Conservation (phyloP, 1,140 invertebrate genomes). For the Anthonomus grandis region DNA sequence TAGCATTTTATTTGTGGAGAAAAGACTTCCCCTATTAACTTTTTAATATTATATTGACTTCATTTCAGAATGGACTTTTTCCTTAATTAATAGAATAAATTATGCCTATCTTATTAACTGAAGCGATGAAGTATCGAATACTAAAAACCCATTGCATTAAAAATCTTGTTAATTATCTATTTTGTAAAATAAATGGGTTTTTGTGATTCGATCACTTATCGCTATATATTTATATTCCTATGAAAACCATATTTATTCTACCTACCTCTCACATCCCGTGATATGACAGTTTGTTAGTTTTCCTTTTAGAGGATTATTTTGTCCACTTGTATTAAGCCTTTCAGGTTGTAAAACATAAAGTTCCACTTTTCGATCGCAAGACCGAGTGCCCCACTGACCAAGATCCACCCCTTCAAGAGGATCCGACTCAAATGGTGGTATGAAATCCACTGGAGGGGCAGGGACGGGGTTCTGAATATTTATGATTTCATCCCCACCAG, state of each 20-base stretch:
- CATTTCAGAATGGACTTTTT: too few species aligned
- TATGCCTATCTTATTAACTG: too few species aligned
- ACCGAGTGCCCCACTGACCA: slow-evolving; percentile 55
- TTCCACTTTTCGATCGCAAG: slow-evolving; percentile 84
- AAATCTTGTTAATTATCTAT: too few species aligned
- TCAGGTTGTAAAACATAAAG: slow-evolving; percentile 82
- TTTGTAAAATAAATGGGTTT: too few species aligned
- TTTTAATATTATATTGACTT: too few species aligned
- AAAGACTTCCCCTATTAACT: too few species aligned
- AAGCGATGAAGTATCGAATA: too few species aligned
- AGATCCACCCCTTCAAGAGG: slow-evolving; percentile 49
- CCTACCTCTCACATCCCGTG: slow-evolving; percentile 82
- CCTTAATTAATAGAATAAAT: too few species aligned
- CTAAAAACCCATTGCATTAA: too few species aligned
- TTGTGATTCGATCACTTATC: too few species aligned
- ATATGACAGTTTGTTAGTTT: slow-evolving; percentile 87
- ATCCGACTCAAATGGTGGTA: slow-evolving; percentile 47
- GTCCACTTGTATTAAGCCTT: slow-evolving; percentile 71
- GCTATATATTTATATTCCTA: not conserved
- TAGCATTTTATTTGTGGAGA: too few species aligned
- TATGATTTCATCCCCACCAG: slow-evolving; percentile 40
- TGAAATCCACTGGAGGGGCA: slow-evolving; percentile 41
- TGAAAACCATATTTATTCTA: not conserved
- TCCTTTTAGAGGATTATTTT: slow-evolving; percentile 76
- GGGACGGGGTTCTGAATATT: slow-evolving; percentile 38